A percentile compares a stretch with the other conserved stretches of the same genome.
Conservation (phyloP, 2,888 invertebrate species). For the Tetranychus piercei region DNA sequence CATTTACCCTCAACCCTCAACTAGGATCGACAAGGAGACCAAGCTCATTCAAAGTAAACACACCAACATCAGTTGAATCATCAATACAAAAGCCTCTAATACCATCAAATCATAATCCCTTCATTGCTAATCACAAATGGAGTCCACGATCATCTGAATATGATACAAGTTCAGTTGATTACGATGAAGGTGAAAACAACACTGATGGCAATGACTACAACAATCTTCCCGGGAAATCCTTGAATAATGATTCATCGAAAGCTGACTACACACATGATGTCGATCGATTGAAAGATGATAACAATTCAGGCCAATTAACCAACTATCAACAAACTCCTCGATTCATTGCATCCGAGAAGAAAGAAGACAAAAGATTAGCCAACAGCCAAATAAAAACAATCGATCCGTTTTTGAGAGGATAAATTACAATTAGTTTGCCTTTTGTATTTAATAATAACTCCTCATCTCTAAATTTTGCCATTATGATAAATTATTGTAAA, state of each 20-base stretch:
- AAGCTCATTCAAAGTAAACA: background rate
- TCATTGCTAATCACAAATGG: too few relatives aligned
- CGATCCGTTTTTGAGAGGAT: background rate
- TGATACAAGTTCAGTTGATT: too few relatives aligned
- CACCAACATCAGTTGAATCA: too few relatives aligned
- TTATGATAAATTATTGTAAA: too few relatives aligned
- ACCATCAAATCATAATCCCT: too few relatives aligned
- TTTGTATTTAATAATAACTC: background rate
- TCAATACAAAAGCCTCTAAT: too few relatives aligned
- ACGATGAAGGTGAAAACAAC: too few relatives aligned
- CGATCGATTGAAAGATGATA: background rate
- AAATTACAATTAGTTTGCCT: background rate
- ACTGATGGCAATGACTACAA: too few relatives aligned
- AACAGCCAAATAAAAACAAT: background rate
- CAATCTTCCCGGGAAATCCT: too few relatives aligned
- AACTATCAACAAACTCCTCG: background rate
- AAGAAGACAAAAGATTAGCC: background rate
- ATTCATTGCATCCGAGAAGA: background rate
- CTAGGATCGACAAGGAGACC: background rate
- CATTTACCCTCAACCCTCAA: background rate
- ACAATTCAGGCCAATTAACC: background rate
- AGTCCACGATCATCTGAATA: too few relatives aligned
- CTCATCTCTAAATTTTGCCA: too few relatives aligned
- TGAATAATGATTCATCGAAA: background rate
- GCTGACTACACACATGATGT: background rate